A percentile compares a stretch with the other conserved stretches of the same genome.
These are phyloP conservation scores for Synaphobranchus kaupii DNA, from an alignment of 2,797 vertebrate species.

Conservation along the genomic window DNA sequence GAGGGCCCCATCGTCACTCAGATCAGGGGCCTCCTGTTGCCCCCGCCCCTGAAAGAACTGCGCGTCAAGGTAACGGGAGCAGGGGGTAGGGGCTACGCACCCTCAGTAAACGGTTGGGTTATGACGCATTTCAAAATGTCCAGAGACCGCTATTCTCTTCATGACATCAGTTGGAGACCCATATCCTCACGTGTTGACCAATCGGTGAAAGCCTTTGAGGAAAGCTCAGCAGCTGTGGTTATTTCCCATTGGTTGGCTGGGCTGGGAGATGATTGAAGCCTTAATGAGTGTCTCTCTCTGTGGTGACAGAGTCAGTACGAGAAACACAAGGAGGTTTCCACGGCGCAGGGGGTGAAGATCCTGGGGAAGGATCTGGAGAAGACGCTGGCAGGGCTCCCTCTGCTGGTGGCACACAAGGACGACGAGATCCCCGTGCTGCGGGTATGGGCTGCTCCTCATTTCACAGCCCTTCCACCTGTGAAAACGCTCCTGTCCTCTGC, in stretches of 20 bases:
- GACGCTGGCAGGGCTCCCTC: constrained; percentile 87
- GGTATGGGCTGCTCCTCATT: constrained; percentile 65
- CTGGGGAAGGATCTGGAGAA: constrained; percentile 97
- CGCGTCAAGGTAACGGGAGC: constrained; percentile 83
- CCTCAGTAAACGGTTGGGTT: neutral
- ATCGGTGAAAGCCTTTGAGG: neutral
- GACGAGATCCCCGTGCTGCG: constrained; percentile 92
- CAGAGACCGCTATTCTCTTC: neutral
- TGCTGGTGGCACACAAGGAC: constrained; percentile 89
- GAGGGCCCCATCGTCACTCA: constrained; percentile 97
- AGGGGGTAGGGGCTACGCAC: neutral
- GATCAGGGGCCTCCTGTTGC: constrained; percentile 91
- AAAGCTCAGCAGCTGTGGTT: neutral
- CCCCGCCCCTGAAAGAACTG: constrained; percentile 94
- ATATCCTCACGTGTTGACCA: neutral
- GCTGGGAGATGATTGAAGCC: neutral
- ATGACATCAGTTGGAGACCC: neutral
- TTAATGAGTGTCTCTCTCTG: constrained; percentile 19
- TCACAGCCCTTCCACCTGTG: neutral
- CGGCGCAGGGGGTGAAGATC: constrained; percentile 95
- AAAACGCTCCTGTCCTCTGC: neutral
- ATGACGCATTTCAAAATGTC: neutral
- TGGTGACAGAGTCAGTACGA: constrained; percentile 86
- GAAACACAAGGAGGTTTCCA: constrained; percentile 94
- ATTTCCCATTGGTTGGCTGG: neutral